These are phyloP conservation scores for Enteromius radiatus DNA, from an alignment of 2,797 vertebrate genomes.

Conservation along the genomic window DNA sequence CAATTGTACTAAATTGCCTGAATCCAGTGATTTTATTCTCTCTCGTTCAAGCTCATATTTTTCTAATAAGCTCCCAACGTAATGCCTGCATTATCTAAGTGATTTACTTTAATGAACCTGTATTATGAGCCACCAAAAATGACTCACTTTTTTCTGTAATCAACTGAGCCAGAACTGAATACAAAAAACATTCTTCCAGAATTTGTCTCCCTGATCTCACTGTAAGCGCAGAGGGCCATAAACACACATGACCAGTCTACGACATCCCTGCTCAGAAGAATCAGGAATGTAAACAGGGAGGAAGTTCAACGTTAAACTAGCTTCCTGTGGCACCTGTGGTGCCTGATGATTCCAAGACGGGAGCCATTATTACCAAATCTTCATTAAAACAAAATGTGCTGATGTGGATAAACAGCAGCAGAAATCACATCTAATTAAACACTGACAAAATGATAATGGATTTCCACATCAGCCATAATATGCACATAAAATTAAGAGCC, in stretches of 20 bases:
- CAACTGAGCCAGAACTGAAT: slow-evolving; percentile 22
- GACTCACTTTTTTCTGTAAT: neutral
- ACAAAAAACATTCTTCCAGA: slow-evolving; percentile 9
- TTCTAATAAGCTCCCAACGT: neutral
- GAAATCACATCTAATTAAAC: slow-evolving; percentile 48
- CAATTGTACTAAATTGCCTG: neutral
- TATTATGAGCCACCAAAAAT: neutral
- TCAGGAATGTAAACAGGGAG: slow-evolving; percentile 4
- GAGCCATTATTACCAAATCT: slow-evolving; percentile 51
- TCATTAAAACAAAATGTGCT: slow-evolving; percentile 44
- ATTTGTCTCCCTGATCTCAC: neutral
- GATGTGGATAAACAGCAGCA: slow-evolving; percentile 37
- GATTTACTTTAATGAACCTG: neutral
- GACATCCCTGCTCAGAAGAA: neutral
- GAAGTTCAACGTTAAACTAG: slow-evolving; percentile 20
- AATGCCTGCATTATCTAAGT: neutral
- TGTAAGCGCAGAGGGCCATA: slow-evolving; percentile 7
- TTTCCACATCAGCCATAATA: slow-evolving; percentile 39
- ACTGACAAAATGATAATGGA: slow-evolving; percentile 45
- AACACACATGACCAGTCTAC: neutral
- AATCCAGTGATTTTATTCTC: neutral
- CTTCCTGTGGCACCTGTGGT: slow-evolving; percentile 21
- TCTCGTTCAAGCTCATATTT: neutral
- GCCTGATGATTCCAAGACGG: slow-evolving; percentile 13
- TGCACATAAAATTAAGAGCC: slow-evolving; percentile 44